Conservation (phyloP, 2,113 vertebrate genomes). For the Chloroceryle aenea region DNA sequence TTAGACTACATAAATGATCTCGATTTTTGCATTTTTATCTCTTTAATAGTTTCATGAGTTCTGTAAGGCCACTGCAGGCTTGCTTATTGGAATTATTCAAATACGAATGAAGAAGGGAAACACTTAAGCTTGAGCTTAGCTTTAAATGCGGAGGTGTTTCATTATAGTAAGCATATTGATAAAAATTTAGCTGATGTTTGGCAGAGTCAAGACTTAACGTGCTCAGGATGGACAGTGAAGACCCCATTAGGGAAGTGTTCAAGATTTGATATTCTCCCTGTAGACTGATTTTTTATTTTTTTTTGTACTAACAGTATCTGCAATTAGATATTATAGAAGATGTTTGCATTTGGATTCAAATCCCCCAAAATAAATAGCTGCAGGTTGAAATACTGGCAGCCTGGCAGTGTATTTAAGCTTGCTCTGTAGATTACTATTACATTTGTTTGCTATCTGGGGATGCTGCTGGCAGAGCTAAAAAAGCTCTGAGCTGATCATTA, state of each 20-base stretch:
- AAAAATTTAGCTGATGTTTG: not conserved
- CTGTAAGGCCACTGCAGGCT: not conserved
- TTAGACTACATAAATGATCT: not conserved
- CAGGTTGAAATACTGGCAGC: conserved; percentile 12
- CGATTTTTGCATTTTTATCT: not conserved
- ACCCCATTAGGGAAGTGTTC: not conserved
- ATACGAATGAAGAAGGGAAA: not conserved
- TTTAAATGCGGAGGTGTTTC: not conserved
- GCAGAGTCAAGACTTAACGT: not conserved
- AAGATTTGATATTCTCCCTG: not conserved
- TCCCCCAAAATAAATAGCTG: not conserved
- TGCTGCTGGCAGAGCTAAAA: conserved; percentile 20
- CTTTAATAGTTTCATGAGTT: not conserved
- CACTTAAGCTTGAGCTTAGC: not conserved
- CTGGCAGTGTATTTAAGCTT: conserved; percentile 1
- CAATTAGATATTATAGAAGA: not conserved
- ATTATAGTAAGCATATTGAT: not conserved
- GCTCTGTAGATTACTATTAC: not conserved
- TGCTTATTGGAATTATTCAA: not conserved
- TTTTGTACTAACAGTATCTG: not conserved
- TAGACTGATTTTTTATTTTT: not conserved
- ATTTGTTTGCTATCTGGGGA: conserved; percentile 33
- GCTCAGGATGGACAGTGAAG: not conserved
- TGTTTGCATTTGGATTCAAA: not conserved
- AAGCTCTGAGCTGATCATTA: not conserved